Evolutionary conservation across 2,797 vertebrate species (phyloP).

Genomic region (Labeo calbasu): DNA sequence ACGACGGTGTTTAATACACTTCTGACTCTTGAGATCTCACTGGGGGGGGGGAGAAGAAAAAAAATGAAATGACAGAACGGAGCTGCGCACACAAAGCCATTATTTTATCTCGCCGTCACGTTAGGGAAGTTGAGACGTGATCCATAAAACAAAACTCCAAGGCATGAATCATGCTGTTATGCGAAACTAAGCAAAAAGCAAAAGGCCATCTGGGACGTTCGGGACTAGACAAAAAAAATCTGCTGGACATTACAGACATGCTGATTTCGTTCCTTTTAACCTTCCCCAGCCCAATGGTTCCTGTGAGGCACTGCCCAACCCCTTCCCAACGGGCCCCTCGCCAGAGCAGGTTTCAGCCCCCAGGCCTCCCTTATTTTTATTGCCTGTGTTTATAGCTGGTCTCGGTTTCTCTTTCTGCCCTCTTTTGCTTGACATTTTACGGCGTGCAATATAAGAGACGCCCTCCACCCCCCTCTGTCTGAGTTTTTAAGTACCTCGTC

Average conservation of each 20-base stretch:
- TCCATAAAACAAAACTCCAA: conserved; percentile 30
- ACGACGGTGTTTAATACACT: conserved; percentile 27
- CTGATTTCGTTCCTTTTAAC: conserved; percentile 35
- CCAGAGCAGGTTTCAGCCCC: conserved; percentile 53
- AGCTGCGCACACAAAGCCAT: not conserved
- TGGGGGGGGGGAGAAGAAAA: not conserved
- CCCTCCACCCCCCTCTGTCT: conserved; percentile 45
- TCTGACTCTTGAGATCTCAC: conserved; percentile 18
- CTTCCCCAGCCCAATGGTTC: conserved; percentile 4
- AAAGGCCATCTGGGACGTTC: conserved; percentile 17
- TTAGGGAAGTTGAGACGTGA: conserved; percentile 14
- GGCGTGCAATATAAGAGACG: conserved; percentile 50
- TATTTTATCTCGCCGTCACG: not conserved
- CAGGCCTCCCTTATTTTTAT: conserved; percentile 48
- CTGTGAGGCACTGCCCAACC: conserved; percentile 2
- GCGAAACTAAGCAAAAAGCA: conserved; percentile 20
- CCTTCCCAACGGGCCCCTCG: conserved; percentile 24
- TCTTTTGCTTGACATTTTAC: conserved; percentile 52
- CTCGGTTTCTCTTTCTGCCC: conserved; percentile 51
- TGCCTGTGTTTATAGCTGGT: conserved; percentile 48
- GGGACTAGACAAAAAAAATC: conserved; percentile 8
- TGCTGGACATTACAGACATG: conserved; percentile 27
- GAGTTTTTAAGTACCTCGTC: conserved; percentile 43
- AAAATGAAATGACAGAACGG: not conserved
- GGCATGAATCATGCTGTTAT: conserved; percentile 6